These are phyloP conservation scores for Sphaeridia pumilis DNA, from an alignment of 2,888 invertebrate genomes.

Conservation along the genomic window DNA sequence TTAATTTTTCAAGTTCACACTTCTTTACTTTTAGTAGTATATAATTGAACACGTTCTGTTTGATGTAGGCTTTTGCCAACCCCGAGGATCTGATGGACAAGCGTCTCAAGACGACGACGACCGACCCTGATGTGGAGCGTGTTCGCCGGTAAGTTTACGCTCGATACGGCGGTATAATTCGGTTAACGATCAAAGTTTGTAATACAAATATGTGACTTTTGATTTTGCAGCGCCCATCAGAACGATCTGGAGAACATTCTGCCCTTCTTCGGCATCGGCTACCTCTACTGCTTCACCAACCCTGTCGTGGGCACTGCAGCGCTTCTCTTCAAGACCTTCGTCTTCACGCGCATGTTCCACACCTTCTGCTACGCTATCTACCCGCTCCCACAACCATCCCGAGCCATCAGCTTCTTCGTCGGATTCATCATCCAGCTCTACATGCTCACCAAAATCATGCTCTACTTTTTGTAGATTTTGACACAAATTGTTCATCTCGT, in stretches of 20 bases:
- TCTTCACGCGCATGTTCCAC: constrained; percentile 49
- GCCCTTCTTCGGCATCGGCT: constrained; percentile 50
- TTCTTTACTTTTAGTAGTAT: no score
- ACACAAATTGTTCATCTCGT: no score
- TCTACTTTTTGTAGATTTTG: no score
- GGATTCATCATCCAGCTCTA: constrained; percentile 43
- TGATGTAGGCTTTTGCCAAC: constrained; percentile 47
- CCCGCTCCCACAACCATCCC: constrained; percentile 50
- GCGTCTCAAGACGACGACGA: constrained; percentile 40
- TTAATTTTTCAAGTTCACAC: no score
- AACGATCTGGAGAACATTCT: constrained; percentile 56
- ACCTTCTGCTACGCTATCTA: constrained; percentile 53
- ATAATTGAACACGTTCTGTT: no score
- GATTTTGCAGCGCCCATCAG: constrained; percentile 50
- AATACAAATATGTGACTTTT: not conserved
- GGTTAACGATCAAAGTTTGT: no score
- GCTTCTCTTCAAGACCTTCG: constrained; percentile 48
- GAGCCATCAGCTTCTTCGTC: constrained; percentile 43
- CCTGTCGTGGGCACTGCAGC: constrained; percentile 46
- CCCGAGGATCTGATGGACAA: constrained; percentile 43
- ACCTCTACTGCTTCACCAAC: constrained; percentile 50
- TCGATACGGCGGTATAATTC: no score
- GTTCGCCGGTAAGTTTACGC: constrained; percentile 42
- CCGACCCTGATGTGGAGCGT: constrained; percentile 46
- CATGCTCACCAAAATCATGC: constrained; percentile 40